Evolutionary conservation across 2,113 vertebrate species (phyloP).

Genomic region (Eidolon helvum): DNA sequence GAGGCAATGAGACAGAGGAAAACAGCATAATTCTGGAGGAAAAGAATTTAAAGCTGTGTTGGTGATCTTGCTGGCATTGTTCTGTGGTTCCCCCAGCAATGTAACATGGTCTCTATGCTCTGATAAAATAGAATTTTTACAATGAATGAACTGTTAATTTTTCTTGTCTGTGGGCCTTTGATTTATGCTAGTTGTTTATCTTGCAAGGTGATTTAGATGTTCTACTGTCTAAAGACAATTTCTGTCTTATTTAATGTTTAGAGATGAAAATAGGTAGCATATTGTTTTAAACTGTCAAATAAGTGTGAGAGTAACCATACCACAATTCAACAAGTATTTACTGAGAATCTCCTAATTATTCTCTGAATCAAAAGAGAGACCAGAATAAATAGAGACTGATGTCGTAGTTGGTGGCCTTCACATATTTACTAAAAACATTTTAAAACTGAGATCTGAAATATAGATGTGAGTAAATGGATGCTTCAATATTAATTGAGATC

Average conservation of each 20-base stretch:
- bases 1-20: not conserved
- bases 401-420: constrained; percentile 24
- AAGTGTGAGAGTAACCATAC: not conserved
- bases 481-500: constrained; percentile 22
- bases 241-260: not conserved
- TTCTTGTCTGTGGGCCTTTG: not conserved
- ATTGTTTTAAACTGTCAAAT: constrained; percentile 35
- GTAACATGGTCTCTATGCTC: not conserved
- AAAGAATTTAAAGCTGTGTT: not conserved
- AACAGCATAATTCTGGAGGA: not conserved
- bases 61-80: not conserved
- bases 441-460: constrained; percentile 40
- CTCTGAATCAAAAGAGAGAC: constrained; percentile 13
- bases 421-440: constrained; percentile 59
- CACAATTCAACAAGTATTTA: constrained; percentile 19
- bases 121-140: constrained; percentile 25
- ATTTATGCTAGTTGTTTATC: not conserved
- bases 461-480: constrained; percentile 16
- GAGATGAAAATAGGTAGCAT: not conserved
- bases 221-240: not conserved
- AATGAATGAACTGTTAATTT: not conserved
- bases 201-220: not conserved
- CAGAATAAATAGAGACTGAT: constrained; percentile 38
- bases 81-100: not conserved
- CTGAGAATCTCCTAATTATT: not conserved